Conservation (phyloP, 2,113 vertebrate species). For the Nestor notabilis region DNA sequence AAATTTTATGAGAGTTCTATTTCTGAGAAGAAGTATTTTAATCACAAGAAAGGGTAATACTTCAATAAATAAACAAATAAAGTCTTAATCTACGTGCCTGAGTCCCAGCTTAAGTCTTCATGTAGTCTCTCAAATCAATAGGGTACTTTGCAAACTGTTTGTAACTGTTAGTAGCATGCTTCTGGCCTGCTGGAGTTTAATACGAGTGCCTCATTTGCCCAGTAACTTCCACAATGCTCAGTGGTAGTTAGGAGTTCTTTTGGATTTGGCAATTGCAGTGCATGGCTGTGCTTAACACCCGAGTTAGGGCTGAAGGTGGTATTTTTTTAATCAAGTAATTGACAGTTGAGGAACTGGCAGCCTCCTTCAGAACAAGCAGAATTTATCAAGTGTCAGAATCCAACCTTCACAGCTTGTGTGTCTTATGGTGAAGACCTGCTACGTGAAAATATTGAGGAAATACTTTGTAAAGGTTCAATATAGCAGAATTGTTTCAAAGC, state of each 20-base stretch:
- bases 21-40: constrained; percentile 54
- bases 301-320: neutral
- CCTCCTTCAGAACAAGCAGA: neutral
- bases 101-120: constrained; percentile 21
- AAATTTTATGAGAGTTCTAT: constrained; percentile 48
- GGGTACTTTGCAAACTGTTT: neutral
- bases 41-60: constrained; percentile 33
- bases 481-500: neutral
- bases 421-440: neutral
- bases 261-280: neutral
- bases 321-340: neutral
- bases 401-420: neutral
- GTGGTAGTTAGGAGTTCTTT: neutral
- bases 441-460: neutral
- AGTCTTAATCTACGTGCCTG: constrained; percentile 19
- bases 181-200: neutral
- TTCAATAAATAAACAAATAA: constrained; percentile 52
- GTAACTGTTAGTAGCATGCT: neutral
- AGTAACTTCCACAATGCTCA: neutral
- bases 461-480: neutral
- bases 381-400: neutral
- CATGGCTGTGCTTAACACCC: neutral
- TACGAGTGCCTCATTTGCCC: neutral
- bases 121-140: neutral
- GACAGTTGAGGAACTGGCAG: neutral